Base-by-base conservation (phyloP, 2,888 invertebrate genomes). In the Oconnorella tubifera region DNA sequence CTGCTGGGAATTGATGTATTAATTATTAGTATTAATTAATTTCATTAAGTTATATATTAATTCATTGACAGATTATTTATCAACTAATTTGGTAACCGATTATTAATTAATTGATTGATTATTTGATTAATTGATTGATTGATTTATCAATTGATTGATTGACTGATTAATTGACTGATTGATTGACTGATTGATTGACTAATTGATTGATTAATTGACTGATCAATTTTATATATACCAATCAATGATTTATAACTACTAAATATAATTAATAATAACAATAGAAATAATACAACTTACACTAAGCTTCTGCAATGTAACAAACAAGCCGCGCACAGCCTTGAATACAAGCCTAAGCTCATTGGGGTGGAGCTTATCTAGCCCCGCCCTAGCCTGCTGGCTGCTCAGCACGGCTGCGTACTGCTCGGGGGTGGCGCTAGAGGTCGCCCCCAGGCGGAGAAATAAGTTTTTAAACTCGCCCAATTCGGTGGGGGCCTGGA, bases 391-490 rank as follows among this genome's bases (percentile, higher is more conserved):
- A 0, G 40, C n/a, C 62, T 62, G 62, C 28, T 73, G 64, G 57
- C 62, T 62, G 33, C 68, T 64, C 25, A 73, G 66, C 25, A 73
- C 71, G 50, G 61, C 64, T 14, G 73, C 70, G 50, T 68, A 73
- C 63, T 73, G 73, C 25, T 68, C 65, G n/a, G 63, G 66, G 3
- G 72, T 69, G 56, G 68, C 70, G 50, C 63, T 67, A 10, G 64
- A 49, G 14, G 70, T 67, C 0, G 69, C 70, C 3, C 73, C 73
- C 2, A 73, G 67, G 51, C 67, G 60, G 27, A 69, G 56, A 58
- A 73, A 73, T 31, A 73, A 64, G 29, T 56, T 60, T 59, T 73
- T 68, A 63, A 70, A 73, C 56, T 72, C 73, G 3, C 72, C 72
- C 3, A 73, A 69, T 33, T 73, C 70, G 10, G 68, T 69, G 3